phyloP scores from a whole-genome alignment of 2,888 invertebrate species.

The Hirtodrosophila confusa region DNA sequence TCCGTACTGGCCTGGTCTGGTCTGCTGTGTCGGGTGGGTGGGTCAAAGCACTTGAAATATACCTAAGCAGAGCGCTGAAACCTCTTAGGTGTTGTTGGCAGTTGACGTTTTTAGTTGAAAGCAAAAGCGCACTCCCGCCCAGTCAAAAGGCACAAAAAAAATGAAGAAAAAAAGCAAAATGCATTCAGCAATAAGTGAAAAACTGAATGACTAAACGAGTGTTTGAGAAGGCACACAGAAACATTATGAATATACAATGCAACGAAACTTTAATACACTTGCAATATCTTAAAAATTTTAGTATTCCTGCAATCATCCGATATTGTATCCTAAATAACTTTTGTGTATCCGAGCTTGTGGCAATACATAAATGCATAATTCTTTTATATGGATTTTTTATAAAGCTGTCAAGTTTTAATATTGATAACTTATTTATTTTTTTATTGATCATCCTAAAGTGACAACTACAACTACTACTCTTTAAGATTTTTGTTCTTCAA shows the following conservation, averaged over 20 bases:
- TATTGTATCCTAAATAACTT: too few species aligned
- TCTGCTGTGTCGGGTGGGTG: constrained; percentile 37
- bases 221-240: constrained; percentile 17
- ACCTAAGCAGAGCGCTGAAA: constrained; percentile 46
- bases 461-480: too few species aligned
- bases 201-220: constrained; percentile 22
- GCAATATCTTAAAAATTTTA: too few species aligned
- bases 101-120: constrained; percentile 53
- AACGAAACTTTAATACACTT: constrained; percentile 14
- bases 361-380: too few species aligned
- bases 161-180: constrained; percentile 41
- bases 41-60: constrained; percentile 54
- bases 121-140: constrained; percentile 32
- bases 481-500: too few species aligned
- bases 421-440: too few species aligned
- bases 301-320: too few species aligned
- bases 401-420: too few species aligned
- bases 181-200: constrained; percentile 42
- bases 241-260: not conserved
- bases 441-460: too few species aligned
- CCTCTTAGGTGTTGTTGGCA: constrained; percentile 58
- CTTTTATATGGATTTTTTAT: too few species aligned
- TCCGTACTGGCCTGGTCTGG: constrained; percentile 1
- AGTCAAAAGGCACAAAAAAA: constrained; percentile 39
- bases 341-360: too few species aligned